Evolutionary conservation across 2,888 invertebrate species (phyloP), one percentile per base, ranked within the genome.

Genomic region (Holacanthella duospinosa): DNA sequence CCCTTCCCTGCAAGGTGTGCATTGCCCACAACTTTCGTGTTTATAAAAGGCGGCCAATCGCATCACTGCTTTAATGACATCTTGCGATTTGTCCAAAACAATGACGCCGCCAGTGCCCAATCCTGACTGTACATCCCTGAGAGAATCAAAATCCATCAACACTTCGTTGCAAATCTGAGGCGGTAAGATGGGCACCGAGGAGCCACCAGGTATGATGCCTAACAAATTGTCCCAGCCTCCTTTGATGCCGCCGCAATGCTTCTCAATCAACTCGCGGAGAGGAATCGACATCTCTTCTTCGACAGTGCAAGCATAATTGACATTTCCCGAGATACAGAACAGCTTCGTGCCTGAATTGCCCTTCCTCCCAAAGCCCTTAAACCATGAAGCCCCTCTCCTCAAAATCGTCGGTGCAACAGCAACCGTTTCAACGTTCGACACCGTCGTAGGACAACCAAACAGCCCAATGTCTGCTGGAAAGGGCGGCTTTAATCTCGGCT

Each of bases 261-360:
- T 80, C 78, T 99, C 96, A 66, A 99, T 93, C 48, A 99, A 81
- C 75, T 99, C 95, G 64, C 71, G 73, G 60, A 99, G 80, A 0
- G 96, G 89, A 67, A 99, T 89, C 64, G 95, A 95, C 99, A 99
- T 99, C 80, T 97, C 96, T 76, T 99, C 99, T 78, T 99, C 99
- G 0, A 99, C 97, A 0, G 97, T 99, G 77, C 95, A 95, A 0
- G 99, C 99, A 26, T 86, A 90, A 77, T 94, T 94, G 1, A 99
- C 97, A 77, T 99, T 96, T 0, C 99, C 96, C 0, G 96, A 96
- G 71, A 99, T 99, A 78, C 97, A 99, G 80, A 88, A 99, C 53
- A 99, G 80, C 80, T 96, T 99, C 0, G 97, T 99, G 69, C 99
- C 99, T 0, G 93, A 89, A 80, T 99, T 99, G 78, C 99, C 87